Base-by-base conservation (phyloP, 2,113 vertebrate genomes). In the Rhinogobius similis region DNA sequence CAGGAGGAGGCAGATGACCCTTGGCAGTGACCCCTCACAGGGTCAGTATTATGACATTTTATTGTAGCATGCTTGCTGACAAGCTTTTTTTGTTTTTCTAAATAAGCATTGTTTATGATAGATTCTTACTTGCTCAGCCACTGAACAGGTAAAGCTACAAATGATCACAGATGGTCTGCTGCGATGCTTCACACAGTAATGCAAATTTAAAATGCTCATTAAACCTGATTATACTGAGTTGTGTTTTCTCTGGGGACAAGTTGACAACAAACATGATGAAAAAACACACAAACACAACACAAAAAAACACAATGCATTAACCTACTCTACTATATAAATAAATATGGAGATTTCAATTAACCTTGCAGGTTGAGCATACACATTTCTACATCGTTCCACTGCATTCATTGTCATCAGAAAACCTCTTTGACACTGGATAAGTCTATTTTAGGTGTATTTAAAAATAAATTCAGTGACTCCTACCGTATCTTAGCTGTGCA, bases 401-500 rank as follows among this genome's bases (percentile, higher is more conserved):
- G 16, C 29, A 36, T 9, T 58, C 26, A 29, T 18, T 29, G 26
- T 29, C 18, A 29, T 26, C 24, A 13, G 13, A 29, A 58, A 9
- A 27, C 7, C 18, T 12, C 26, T 32, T 27, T 59, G 26, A 10
- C 56, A 50, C 20, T n/a, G 46, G 46, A 50, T 10, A 61, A 36
- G 29, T n/a, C n/a, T 61, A 3, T 11, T 20, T 61, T n/a, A 38
- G 6, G 26, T 36, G 8, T 11, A 38, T 36, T 36, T 36, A n/a
- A 26, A 26, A 53, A 46, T 21, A 48, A 68, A 16, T 72, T 13
- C 0, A 5, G 4, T 58, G 39, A n/a, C 16, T 65, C 86, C 83
- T 83, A 91, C 90, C 86, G 3, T 91, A 91, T 91, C 83, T 88
- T 65, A 90, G 72, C 79, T 91, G 85, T 44, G 85, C 88, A 68